These are phyloP conservation scores for Acromyrmex heyeri DNA, from an alignment of 1,140 invertebrate species.

Conservation along the genomic window DNA sequence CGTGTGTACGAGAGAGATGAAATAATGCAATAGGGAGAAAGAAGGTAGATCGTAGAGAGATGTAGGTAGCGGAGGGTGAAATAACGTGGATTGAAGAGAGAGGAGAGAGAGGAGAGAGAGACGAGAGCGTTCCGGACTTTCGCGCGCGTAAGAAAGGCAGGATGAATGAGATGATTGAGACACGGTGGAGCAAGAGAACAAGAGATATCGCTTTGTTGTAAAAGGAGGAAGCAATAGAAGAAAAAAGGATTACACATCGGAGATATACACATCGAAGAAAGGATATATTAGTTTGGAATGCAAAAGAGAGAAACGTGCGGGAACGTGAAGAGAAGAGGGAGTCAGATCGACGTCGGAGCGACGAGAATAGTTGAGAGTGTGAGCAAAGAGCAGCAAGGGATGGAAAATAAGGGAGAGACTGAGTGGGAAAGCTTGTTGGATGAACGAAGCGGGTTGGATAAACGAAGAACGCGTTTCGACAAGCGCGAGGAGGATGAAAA, in stretches of 20 bases:
- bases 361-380: background rate
- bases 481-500: constrained; percentile 45
- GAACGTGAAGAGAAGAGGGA: background rate
- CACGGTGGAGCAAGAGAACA: background rate
- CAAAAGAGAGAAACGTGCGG: constrained; percentile 27
- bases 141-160: background rate
- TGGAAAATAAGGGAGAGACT: constrained; percentile 12
- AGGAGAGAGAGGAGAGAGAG: background rate
- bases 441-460: background rate
- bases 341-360: background rate
- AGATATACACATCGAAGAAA: constrained; percentile 15
- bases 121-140: background rate
- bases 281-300: constrained; percentile 38
- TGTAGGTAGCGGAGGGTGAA: background rate
- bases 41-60: constrained; percentile 31
- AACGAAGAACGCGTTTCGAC: constrained; percentile 27
- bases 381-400: background rate
- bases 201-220: constrained; percentile 15
- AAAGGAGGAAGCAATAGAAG: background rate
- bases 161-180: constrained; percentile 33
- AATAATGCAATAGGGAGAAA: background rate
- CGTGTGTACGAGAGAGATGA: background rate
- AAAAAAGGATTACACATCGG: too few species aligned
- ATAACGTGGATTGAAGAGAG: background rate
- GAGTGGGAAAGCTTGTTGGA: background rate